Conservation (phyloP, 2,113 vertebrate species). For the Anarrhichthys ocellatus region DNA sequence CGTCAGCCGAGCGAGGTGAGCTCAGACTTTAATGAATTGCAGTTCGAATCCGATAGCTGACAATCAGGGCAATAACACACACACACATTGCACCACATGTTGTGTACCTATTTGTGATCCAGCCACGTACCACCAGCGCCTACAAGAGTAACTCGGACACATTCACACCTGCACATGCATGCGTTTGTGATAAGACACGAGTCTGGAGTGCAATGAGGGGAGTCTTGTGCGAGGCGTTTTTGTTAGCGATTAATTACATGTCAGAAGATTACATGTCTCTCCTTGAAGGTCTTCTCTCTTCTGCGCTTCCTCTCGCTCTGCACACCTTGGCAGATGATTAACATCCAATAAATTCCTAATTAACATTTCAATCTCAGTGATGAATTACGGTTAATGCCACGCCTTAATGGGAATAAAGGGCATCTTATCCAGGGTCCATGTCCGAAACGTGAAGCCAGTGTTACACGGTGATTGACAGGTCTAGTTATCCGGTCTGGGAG, state of each 20-base stretch:
- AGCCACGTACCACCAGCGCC: not conserved
- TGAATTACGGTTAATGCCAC: not conserved
- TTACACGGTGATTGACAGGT: too few species aligned
- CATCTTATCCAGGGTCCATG: too few species aligned
- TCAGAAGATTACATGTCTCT: not conserved
- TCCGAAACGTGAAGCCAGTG: too few species aligned
- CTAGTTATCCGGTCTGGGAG: too few species aligned
- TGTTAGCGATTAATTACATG: slow-evolving; percentile 9
- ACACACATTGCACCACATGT: not conserved
- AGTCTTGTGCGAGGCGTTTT: not conserved
- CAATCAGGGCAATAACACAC: not conserved
- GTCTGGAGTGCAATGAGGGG: too few species aligned
- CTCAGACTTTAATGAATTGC: not conserved
- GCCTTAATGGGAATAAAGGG: too few species aligned
- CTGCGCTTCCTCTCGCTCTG: not conserved
- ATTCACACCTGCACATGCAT: not conserved
- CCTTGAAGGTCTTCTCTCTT: not conserved
- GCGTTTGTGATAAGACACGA: too few species aligned
- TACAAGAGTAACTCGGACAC: not conserved
- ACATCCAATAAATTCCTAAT: not conserved
- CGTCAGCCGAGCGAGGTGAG: not conserved
- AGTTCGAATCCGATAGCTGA: not conserved
- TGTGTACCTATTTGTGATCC: too few species aligned
- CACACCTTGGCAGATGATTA: not conserved
- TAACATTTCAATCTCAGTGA: slow-evolving; percentile 2